Evolutionary conservation across 2,113 vertebrate species (phyloP), one percentile per base, ranked within the genome.

Genomic region (Carassius gibelio): DNA sequence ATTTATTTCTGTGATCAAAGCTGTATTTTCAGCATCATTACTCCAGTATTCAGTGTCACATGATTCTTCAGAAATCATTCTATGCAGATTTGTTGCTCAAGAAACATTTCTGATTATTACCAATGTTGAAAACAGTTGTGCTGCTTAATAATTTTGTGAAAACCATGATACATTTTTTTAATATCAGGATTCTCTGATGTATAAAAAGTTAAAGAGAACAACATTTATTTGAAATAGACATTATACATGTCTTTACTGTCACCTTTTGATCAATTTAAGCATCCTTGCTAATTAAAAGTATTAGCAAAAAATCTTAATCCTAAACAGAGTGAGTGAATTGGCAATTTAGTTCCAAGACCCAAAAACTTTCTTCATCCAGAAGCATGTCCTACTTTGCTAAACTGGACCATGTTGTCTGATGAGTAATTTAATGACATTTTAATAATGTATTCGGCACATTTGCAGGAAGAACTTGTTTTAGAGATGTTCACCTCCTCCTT

Each of bases 401-500:
- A 68, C 14, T 36, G 1, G 0, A 26, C 7, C 14, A 8, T 15
- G 64, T 17, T 66, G 26, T 34, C 30, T 8, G 30, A 68, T 36
- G 30, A 68, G 64, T 36, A 34, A 36, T 17, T 69, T 36, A 4
- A 69, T 19, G 30, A 8, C 30, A 68, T 74, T 72, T 74, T 45
- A 74, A 45, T 74, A 0, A n/a, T 74, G 38, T 45, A 13, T 42
- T 74, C 13, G 14, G 14, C 66, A 74, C 38, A 74, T 34, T 77
- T 55, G 19, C 17, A 11, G 6, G 19, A 10, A 76, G 15, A 34
- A 76, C 66, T 36, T 1, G 3, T 36, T n/a, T 19, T 9, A 45
- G 38, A 74, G 71, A n/a, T 36, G 23, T 57, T 92, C 87, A 99
- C 98, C 95, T 96, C 96, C 89, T 98, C 97, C 91, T 99, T 99